Conservation (phyloP, 2,113 vertebrate species). For the Phoenicopterus ruber region DNA sequence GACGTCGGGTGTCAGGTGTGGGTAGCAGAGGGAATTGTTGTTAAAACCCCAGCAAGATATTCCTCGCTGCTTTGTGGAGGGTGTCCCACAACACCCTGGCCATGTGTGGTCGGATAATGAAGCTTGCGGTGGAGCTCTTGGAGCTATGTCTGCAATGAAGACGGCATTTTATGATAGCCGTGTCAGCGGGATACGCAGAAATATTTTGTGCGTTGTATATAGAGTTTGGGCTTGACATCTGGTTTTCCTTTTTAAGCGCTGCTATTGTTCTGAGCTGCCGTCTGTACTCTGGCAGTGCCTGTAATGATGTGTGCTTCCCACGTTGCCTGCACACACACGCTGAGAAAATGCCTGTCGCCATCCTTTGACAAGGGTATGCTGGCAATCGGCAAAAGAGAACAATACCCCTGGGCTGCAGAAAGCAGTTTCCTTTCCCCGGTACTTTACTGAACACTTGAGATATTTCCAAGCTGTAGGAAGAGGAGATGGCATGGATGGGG, state of each 20-base stretch:
- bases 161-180: neutral
- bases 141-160: neutral
- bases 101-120: rapidly evolving
- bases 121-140: neutral
- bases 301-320: neutral
- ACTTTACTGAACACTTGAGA: neutral
- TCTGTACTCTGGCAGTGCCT: neutral
- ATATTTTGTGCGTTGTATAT: neutral
- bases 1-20: neutral
- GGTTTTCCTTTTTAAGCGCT: neutral
- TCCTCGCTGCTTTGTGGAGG: neutral
- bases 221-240: neutral
- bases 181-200: neutral
- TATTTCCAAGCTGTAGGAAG: neutral
- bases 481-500: neutral
- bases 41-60: neutral
- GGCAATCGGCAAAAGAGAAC: neutral
- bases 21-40: neutral
- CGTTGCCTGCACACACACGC: neutral
- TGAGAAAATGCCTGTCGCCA: neutral
- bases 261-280: neutral
- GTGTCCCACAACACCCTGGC: rapidly evolving
- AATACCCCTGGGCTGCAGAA: neutral
- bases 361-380: neutral
- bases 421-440: neutral